Conservation (phyloP, 2,113 vertebrate species). For the Danionella cerebrum region DNA sequence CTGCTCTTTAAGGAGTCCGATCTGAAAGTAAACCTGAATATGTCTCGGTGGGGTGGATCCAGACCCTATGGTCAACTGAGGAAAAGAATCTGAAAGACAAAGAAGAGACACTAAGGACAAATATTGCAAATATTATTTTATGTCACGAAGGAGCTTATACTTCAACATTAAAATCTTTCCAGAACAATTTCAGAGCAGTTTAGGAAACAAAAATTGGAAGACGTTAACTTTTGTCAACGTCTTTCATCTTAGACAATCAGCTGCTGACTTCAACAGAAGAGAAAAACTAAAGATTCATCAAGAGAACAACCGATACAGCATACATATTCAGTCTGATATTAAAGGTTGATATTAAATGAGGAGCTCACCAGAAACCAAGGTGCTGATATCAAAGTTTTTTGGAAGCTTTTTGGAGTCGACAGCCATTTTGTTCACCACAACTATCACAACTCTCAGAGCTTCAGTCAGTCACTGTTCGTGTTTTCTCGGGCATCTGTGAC, state of each 20-base stretch:
- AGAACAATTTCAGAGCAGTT: too few relatives aligned
- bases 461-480: conserved; percentile 11
- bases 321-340: neutral
- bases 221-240: too few relatives aligned
- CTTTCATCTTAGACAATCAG: too few relatives aligned
- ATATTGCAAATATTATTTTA: too few relatives aligned
- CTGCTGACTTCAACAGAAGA: too few relatives aligned
- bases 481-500: conserved; percentile 46
- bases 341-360: neutral
- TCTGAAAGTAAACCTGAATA: conserved; percentile 54
- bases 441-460: conserved; percentile 4
- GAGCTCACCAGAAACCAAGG: conserved; percentile 34
- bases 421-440: conserved; percentile 21
- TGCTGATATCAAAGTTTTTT: conserved; percentile 13
- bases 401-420: neutral
- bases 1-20: conserved; percentile 61
- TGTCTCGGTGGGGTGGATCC: neutral
- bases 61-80: neutral
- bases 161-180: too few relatives aligned
- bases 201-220: too few relatives aligned
- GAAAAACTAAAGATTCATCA: too few relatives aligned
- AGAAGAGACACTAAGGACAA: too few relatives aligned
- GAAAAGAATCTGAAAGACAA: neutral
- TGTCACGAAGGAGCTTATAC: too few relatives aligned
- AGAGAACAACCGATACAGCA: neutral